Conservation (phyloP, 2,888 invertebrate genomes). For the Cosmorhoe ocellata region DNA sequence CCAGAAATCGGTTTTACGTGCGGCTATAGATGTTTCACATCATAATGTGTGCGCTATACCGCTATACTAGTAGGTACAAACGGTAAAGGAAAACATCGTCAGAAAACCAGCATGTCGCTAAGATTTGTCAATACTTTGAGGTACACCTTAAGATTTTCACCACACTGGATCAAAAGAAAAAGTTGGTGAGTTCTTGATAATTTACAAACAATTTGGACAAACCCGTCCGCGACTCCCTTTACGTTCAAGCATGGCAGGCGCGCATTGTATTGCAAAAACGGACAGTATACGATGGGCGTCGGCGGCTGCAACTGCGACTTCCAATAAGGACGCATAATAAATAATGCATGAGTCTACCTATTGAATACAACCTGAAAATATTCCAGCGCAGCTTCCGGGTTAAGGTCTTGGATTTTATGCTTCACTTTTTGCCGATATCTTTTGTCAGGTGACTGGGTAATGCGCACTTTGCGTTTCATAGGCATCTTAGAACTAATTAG, state of each 20-base stretch:
- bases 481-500: neutral
- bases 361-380: constrained; percentile 64
- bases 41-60: too few species aligned
- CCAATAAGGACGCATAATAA: constrained; percentile 38
- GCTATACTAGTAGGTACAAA: too few species aligned
- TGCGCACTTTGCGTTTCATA: constrained; percentile 41
- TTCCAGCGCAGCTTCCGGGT: constrained; percentile 63
- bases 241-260: constrained; percentile 18
- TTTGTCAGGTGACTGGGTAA: constrained; percentile 46
- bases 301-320: constrained; percentile 18
- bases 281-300: constrained; percentile 7
- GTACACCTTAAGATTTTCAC: too few species aligned
- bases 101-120: too few species aligned
- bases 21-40: too few species aligned
- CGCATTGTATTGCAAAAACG: constrained; percentile 37
- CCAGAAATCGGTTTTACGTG: too few species aligned
- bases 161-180: too few species aligned
- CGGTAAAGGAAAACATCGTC: too few species aligned
- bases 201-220: constrained; percentile 12
- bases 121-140: too few species aligned
- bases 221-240: constrained; percentile 17
- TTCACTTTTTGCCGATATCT: constrained; percentile 45
- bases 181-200: constrained; percentile 5
- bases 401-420: constrained; percentile 50
- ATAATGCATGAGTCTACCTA: constrained; percentile 33